Evolutionary conservation across 2,113 vertebrate genomes (phyloP).

Genomic region (Blennius ocellaris): DNA sequence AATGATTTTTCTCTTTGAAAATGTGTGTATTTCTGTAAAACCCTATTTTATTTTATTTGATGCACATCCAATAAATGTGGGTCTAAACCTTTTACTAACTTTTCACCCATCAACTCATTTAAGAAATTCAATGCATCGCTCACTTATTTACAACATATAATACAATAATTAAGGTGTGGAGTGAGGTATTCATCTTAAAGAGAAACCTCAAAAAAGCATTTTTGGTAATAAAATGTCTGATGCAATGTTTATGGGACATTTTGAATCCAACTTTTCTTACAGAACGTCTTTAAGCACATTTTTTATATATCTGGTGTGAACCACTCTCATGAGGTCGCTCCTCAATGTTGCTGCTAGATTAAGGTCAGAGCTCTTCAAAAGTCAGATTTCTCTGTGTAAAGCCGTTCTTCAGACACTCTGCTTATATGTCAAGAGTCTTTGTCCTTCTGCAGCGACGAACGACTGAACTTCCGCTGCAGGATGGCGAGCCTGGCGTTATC

Average conservation of each 20-base stretch:
- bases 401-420: background rate
- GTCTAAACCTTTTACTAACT: too few species aligned
- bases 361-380: background rate
- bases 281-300: background rate
- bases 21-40: too few species aligned
- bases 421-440: background rate
- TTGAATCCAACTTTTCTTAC: background rate
- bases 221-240: background rate
- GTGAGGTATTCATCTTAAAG: too few species aligned
- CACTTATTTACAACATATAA: too few species aligned
- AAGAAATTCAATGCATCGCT: too few species aligned
- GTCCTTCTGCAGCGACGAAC: background rate
- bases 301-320: background rate
- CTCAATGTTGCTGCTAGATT: background rate
- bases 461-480: background rate
- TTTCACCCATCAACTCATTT: too few species aligned
- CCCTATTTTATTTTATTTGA: too few species aligned
- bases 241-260: background rate
- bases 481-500: background rate
- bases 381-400: background rate
- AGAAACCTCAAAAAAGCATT: background rate
- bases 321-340: background rate
- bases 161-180: too few species aligned
- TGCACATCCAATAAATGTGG: too few species aligned
- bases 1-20: background rate